These are phyloP conservation scores for Empis stercorea DNA, from an alignment of 2,888 invertebrate genomes.

Conservation along the genomic window DNA sequence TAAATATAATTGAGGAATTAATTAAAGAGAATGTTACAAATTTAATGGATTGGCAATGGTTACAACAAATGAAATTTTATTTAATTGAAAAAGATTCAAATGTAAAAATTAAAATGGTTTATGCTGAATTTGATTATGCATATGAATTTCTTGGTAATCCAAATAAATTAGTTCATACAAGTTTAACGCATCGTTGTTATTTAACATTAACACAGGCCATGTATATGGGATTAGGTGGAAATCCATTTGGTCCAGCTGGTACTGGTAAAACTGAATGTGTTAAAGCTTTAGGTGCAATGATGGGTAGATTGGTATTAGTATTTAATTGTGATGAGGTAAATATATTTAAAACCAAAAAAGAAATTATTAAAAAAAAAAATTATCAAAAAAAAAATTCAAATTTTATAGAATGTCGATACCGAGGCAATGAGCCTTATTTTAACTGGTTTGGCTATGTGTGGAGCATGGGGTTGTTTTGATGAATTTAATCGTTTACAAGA, in stretches of 20 bases:
- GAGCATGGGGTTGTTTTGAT: constrained; percentile 99
- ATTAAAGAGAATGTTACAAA: constrained; percentile 53
- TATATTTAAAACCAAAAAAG: too few species aligned
- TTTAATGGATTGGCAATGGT: constrained; percentile 81
- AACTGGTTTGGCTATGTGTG: constrained; percentile 82
- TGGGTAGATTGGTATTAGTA: constrained; percentile 87
- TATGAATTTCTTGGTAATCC: constrained; percentile 98
- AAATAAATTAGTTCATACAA: constrained; percentile 88
- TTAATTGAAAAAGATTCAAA: constrained; percentile 45
- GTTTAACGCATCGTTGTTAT: constrained; percentile 94
- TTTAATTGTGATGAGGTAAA: constrained; percentile 92
- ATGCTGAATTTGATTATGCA: constrained; percentile 88
- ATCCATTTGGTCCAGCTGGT: constrained; percentile 98
- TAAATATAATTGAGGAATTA: constrained; percentile 66
- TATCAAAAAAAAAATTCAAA: too few species aligned
- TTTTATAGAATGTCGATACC: constrained; percentile 76
- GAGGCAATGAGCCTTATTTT: constrained; percentile 91
- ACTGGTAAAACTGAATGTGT: constrained; percentile 99
- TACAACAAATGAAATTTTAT: constrained; percentile 81
- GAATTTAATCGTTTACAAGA: constrained; percentile 96
- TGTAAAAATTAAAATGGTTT: constrained; percentile 69
- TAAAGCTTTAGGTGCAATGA: constrained; percentile 79
- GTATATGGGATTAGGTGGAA: constrained; percentile 92
- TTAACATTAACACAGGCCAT: constrained; percentile 93
- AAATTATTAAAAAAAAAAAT: too few species aligned